phyloP scores from a whole-genome alignment of 2,888 invertebrate genomes.

The Nephrotoma appendiculata region DNA sequence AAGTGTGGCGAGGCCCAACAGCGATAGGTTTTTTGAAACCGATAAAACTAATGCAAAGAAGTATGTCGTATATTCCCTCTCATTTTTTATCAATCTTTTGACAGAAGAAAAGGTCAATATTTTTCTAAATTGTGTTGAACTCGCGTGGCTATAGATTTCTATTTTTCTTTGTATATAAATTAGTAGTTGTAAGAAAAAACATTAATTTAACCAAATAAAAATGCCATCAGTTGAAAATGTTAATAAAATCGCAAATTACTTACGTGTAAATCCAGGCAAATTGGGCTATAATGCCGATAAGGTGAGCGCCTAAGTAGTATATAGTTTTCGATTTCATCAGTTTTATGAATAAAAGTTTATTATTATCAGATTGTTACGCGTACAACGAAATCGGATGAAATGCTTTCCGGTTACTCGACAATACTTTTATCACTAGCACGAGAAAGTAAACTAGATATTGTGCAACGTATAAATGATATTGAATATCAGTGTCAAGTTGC shows the following conservation, averaged over 20 bases:
- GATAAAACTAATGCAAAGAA: too few species aligned
- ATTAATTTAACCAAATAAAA: neutral
- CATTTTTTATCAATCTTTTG: neutral
- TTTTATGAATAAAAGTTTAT: neutral
- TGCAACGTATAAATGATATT: constrained; percentile 21
- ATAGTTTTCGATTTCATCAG: neutral
- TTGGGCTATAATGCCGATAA: constrained; percentile 40
- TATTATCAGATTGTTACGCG: constrained; percentile 35
- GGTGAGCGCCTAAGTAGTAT: constrained; percentile 14
- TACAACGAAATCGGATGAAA: constrained; percentile 26
- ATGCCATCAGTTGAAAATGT: constrained; percentile 22
- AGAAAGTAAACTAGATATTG: constrained; percentile 29
- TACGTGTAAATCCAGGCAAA: constrained; percentile 36
- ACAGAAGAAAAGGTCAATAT: neutral
- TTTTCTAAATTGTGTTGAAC: neutral
- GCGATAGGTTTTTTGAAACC: too few species aligned
- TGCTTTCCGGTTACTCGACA: constrained; percentile 29
- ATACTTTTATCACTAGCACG: constrained; percentile 36
- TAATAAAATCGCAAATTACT: constrained; percentile 38
- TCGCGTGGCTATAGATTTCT: neutral
- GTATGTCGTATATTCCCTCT: too few species aligned
- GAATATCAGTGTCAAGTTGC: constrained; percentile 30
- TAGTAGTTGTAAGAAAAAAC: neutral
- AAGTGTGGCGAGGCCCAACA: too few species aligned
- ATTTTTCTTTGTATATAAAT: neutral